These are phyloP conservation scores for Epinotia brunnichana DNA, from an alignment of 2,888 invertebrate species.

Conservation along the genomic window DNA sequence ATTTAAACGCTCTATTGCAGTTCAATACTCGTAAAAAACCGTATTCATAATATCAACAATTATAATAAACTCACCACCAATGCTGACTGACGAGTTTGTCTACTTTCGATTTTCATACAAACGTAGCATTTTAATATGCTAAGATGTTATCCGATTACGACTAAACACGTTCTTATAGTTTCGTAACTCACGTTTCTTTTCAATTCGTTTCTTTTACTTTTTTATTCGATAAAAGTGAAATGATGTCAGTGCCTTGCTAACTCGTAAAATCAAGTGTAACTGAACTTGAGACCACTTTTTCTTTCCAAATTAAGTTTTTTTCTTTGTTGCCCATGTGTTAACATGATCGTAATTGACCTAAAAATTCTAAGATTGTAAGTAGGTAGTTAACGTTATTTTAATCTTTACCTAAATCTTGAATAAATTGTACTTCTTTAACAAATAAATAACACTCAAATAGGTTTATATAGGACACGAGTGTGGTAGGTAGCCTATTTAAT, in stretches of 20 bases:
- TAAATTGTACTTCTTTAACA: too few relatives aligned
- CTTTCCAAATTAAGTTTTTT: slow-evolving; percentile 17
- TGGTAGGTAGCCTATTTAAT: too few relatives aligned
- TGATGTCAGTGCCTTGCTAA: slow-evolving; percentile 24
- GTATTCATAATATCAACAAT: slow-evolving; percentile 29
- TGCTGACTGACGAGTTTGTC: slow-evolving; percentile 34
- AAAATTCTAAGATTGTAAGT: background rate
- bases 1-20: slow-evolving; percentile 2
- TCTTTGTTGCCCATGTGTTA: slow-evolving; percentile 14
- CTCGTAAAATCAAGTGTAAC: slow-evolving; percentile 29
- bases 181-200: slow-evolving; percentile 39
- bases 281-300: slow-evolving; percentile 40
- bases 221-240: slow-evolving; percentile 37
- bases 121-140: slow-evolving; percentile 40
- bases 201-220: slow-evolving; percentile 28
- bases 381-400: too few relatives aligned
- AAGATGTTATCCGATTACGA: slow-evolving; percentile 39
- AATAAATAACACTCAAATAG: too few relatives aligned
- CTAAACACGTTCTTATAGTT: slow-evolving; percentile 33
- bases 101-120: slow-evolving; percentile 45
- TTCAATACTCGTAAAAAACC: slow-evolving; percentile 9
- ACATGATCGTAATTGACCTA: background rate
- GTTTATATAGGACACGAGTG: too few relatives aligned
- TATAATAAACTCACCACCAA: slow-evolving; percentile 22
- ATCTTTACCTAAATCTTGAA: too few relatives aligned